Conservation (phyloP, 1,140 invertebrate species). For the Eurosta solidaginis region DNA sequence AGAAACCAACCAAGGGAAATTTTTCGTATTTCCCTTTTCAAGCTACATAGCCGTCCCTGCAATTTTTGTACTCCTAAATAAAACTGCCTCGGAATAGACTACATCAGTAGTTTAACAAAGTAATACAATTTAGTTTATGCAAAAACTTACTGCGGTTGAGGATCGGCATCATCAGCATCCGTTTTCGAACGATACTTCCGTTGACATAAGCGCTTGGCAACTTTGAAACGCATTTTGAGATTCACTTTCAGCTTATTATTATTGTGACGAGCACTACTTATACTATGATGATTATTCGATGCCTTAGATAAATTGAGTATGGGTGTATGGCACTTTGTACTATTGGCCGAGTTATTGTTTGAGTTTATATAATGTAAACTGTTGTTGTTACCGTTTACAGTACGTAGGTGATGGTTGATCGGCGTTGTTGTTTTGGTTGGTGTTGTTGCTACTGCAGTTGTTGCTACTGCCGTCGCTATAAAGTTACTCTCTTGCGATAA, state of each 20-base stretch:
- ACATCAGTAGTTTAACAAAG: not conserved
- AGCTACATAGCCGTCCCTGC: no score
- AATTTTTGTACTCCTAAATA: no score
- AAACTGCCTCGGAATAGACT: no score
- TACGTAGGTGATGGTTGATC: no score
- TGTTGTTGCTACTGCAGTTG: not conserved
- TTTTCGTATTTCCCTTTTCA: no score
- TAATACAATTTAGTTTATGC: not conserved
- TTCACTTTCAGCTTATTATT: constrained; percentile 37
- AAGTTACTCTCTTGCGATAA: not conserved
- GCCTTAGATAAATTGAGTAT: not conserved
- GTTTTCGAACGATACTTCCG: constrained; percentile 39
- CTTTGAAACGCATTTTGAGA: constrained; percentile 49
- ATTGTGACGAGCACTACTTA: constrained; percentile 2
- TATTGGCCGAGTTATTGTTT: not conserved
- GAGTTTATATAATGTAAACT: not conserved
- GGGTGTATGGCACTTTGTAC: not conserved
- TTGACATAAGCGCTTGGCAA: constrained; percentile 44
- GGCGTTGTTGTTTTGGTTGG: not conserved
- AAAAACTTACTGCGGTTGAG: constrained; percentile 47
- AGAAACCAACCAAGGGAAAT: no score
- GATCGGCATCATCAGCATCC: constrained; percentile 40
- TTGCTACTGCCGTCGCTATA: not conserved
- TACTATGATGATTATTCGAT: not conserved
- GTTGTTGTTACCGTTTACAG: constrained; percentile 2